A percentile compares a stretch with the other conserved stretches of the same genome.
Evolutionary conservation across 2,113 vertebrate genomes (phyloP).

Genomic region (Pomatorhinus ruficollis): DNA sequence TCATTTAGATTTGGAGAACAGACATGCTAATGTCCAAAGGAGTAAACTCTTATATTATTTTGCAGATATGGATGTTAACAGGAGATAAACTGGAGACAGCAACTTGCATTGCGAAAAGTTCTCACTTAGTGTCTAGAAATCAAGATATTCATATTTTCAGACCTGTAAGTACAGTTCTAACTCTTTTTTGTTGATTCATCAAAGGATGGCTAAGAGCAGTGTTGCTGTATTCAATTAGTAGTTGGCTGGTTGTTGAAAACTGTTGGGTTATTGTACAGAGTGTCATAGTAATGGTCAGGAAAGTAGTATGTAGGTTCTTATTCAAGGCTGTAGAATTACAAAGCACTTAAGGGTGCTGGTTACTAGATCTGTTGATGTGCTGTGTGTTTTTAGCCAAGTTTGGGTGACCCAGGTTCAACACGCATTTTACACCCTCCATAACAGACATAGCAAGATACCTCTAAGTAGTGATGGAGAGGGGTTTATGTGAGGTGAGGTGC

Average conservation of each 20-base stretch:
- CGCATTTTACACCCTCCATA: neutral
- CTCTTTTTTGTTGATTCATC: neutral
- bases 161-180: conserved; percentile 76
- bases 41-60: neutral
- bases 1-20: neutral
- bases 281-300: neutral
- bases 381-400: neutral
- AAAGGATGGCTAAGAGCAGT: neutral
- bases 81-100: conserved; percentile 97
- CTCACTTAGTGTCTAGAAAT: conserved; percentile 90
- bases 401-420: neutral
- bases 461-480: neutral
- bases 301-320: neutral
- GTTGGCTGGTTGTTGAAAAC: neutral
- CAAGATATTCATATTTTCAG: conserved; percentile 94
- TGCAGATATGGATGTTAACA: conserved; percentile 96
- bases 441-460: neutral
- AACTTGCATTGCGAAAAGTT: conserved; percentile 97
- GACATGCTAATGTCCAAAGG: neutral
- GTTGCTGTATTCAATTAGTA: neutral
- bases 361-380: neutral
- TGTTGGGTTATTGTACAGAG: neutral
- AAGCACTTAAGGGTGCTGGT: neutral
- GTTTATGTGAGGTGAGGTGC: neutral
- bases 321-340: neutral